Base-by-base conservation (phyloP, 2,113 vertebrate species). In the Labeo catla region DNA sequence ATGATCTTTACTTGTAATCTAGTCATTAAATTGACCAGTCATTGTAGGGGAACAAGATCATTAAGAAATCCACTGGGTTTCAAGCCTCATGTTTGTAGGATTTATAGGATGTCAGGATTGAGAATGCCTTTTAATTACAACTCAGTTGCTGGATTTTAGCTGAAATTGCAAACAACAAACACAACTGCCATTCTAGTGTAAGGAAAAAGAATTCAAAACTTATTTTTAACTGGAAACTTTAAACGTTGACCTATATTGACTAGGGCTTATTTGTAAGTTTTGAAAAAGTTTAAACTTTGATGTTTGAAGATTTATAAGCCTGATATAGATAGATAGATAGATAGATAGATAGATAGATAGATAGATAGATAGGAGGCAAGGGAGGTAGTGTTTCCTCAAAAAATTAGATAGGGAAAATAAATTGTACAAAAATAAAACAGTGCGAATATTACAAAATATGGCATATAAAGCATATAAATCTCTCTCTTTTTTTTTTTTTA, bases 301-400 rank as follows among this genome's bases (percentile, higher is more conserved):
- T 1, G 11, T 43, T 72, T 72, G 36, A 43, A 19, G 1, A 15
- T 70, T 43, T 43, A 39, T 16, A 16, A 68, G 34, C 34, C 13
- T 39, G 36, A 39, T 4, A 68, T 15, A 74, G 72, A 74, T 74
- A 45, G 70, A 74, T 19, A 73, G 16, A 47, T 10, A 23, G 39
- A 72, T 19, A 72, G 68, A 72, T 19, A 70, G 68, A 72, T 39
- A 47, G 45, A 72, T 19, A 83, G 21, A 87, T 2, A 79, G 8
- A 74, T 6, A 52, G 52, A 73, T 68, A 86, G 36, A 39, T 28
- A 28, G 28, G 28, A 28, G 28, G 28, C 28, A 28, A 28, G 28
- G 28, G 28, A 28, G 28, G 28, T 28, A 28, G 28, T 28, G 28
- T 28, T 28, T 28, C 28, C 28, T 28, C 28, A 28, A 28, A 28